These are phyloP conservation scores for Chloroclysta siterata DNA, from an alignment of 2,888 invertebrate species.

Conservation along the genomic window DNA sequence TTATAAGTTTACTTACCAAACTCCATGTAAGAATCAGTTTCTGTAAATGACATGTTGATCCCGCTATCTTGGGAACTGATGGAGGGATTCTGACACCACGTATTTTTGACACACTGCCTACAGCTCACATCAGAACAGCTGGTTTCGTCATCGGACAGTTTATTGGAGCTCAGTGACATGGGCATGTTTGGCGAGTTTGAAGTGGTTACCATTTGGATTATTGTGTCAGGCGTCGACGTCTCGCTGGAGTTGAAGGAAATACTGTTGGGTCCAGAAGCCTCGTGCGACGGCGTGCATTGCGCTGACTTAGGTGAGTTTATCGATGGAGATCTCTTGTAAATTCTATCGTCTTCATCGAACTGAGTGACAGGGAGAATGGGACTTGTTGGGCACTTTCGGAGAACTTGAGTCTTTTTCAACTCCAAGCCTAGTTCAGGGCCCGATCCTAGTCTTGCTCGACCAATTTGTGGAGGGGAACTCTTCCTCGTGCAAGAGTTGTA, in stretches of 20 bases:
- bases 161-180: slow-evolving; percentile 84
- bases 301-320: slow-evolving; percentile 73
- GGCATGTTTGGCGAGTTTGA: slow-evolving; percentile 74
- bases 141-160: slow-evolving; percentile 85
- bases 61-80: slow-evolving; percentile 92
- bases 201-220: slow-evolving; percentile 77
- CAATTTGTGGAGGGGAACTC: slow-evolving; percentile 77
- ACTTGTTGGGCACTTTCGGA: slow-evolving; percentile 80
- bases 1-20: slow-evolving; percentile 64
- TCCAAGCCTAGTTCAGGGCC: slow-evolving; percentile 77
- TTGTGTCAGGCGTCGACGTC: slow-evolving; percentile 81
- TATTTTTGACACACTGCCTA: slow-evolving; percentile 82
- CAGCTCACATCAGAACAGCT: slow-evolving; percentile 73
- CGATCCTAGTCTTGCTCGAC: slow-evolving; percentile 71
- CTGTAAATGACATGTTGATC: slow-evolving; percentile 90
- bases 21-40: slow-evolving; percentile 85
- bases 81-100: slow-evolving; percentile 88
- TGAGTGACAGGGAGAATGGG: slow-evolving; percentile 66
- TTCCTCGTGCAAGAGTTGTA: slow-evolving; percentile 66
- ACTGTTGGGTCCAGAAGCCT: slow-evolving; percentile 75
- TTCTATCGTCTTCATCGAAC: slow-evolving; percentile 70
- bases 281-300: slow-evolving; percentile 75
- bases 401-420: slow-evolving; percentile 59
- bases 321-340: slow-evolving; percentile 63
- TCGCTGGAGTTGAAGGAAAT: slow-evolving; percentile 83